Conservation (phyloP, 2,888 invertebrate genomes). For the Aspidapion aeneum region DNA sequence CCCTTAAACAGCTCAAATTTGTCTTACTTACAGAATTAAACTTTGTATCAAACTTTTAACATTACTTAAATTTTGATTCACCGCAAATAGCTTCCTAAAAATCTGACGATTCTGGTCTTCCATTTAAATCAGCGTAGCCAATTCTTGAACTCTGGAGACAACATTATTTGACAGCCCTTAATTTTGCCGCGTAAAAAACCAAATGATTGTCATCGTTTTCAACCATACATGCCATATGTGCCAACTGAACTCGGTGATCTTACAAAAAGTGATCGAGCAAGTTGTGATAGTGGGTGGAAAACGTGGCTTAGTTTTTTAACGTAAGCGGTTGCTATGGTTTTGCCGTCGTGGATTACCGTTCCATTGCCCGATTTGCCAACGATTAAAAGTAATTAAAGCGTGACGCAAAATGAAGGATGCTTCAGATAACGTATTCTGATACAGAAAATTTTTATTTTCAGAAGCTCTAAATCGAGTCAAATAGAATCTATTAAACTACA, state of each 20-base stretch:
- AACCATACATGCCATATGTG: constrained; percentile 97
- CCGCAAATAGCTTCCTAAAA: constrained; percentile 29
- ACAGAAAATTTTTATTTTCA: too few relatives aligned
- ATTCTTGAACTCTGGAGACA: constrained; percentile 55
- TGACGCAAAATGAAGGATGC: constrained; percentile 87
- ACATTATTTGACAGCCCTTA: constrained; percentile 75
- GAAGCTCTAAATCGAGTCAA: too few relatives aligned
- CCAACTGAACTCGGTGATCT: constrained; percentile 65
- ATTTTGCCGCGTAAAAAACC: constrained; percentile 95
- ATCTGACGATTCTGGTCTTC: constrained; percentile 28
- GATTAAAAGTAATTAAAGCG: constrained; percentile 90
- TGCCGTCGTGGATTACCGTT: too few relatives aligned
- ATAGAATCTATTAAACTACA: too few relatives aligned
- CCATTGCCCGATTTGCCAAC: too few relatives aligned
- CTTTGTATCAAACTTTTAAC: too few relatives aligned
- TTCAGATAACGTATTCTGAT: too few relatives aligned
- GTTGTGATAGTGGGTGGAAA: constrained; percentile 94
- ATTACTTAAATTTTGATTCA: too few relatives aligned
- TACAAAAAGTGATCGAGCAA: constrained; percentile 78
- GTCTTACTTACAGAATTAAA: too few relatives aligned
- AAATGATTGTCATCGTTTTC: constrained; percentile 91
- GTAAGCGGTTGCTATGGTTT: constrained; percentile 92
- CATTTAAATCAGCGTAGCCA: constrained; percentile 39
- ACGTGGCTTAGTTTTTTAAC: constrained; percentile 77
- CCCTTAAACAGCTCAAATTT: too few relatives aligned